Evolutionary conservation across 2,888 invertebrate genomes (phyloP).

Genomic region (Tortricodes alternella): DNA sequence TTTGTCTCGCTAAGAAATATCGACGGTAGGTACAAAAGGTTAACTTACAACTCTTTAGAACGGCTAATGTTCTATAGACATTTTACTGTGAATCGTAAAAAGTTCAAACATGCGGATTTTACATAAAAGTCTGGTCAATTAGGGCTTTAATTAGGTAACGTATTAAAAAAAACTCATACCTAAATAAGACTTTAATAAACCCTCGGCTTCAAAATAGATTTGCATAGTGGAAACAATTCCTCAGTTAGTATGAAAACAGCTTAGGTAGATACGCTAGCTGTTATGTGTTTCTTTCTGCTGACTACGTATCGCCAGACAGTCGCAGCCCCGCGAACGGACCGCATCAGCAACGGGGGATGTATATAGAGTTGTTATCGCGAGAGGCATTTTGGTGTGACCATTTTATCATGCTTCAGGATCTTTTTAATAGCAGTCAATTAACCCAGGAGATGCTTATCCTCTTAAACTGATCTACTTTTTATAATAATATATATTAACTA

Average conservation of each 20-base stretch:
- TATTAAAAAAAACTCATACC: no score
- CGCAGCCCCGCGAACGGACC: constrained; percentile 68
- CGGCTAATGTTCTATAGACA: constrained; percentile 4
- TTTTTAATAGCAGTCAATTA: no score
- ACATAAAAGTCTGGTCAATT: no score
- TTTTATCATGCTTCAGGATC: neutral
- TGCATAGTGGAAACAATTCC: constrained; percentile 16
- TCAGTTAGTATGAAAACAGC: constrained; percentile 32
- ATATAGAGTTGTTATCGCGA: constrained; percentile 53
- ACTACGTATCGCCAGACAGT: constrained; percentile 73
- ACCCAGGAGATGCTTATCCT: no score
- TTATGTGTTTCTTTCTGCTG: constrained; percentile 78
- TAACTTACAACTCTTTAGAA: constrained; percentile 17
- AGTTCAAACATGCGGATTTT: neutral
- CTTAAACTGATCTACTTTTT: no score
- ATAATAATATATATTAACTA: no score
- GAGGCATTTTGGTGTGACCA: neutral
- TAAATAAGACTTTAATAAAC: no score
- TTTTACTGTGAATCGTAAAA: neutral
- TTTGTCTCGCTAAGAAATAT: constrained; percentile 27
- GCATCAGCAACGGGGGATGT: constrained; percentile 65
- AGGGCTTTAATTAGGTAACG: no score
- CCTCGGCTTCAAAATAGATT: neutral
- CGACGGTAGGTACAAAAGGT: constrained; percentile 8
- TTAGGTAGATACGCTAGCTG: constrained; percentile 49